Percentiles rank a stretch among this genome's conserved stretches.
phyloP scores from a whole-genome alignment of 2,113 vertebrate genomes.

The Cyanoderma ruficeps region DNA sequence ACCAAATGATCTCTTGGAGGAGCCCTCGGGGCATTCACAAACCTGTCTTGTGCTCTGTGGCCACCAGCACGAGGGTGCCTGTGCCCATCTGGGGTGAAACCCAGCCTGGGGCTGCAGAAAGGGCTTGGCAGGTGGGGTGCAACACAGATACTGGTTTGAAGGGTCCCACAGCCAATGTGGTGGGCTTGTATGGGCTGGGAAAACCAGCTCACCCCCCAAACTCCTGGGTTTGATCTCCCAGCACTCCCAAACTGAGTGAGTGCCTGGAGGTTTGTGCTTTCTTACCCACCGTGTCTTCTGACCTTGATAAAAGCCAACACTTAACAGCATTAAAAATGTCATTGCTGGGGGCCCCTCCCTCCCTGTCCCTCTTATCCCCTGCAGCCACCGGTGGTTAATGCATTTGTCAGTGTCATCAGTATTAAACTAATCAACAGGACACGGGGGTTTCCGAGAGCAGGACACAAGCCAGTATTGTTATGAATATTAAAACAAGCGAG shows the following conservation, averaged over 20 bases:
- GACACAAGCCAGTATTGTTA: constrained; percentile 61
- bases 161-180: fast-evolving
- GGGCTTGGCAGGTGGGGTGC: fast-evolving
- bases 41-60: background rate
- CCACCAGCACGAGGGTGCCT: background rate
- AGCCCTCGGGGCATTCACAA: background rate
- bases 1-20: constrained; percentile 33
- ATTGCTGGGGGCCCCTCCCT: background rate
- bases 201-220: background rate
- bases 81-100: fast-evolving
- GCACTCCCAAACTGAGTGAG: background rate
- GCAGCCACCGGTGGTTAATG: background rate
- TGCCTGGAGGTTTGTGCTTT: background rate
- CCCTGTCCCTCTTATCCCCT: background rate
- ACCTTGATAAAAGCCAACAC: constrained; percentile 62
- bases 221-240: background rate
- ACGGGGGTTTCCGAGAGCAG: constrained; percentile 41
- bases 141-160: fast-evolving
- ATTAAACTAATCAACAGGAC: constrained; percentile 68
- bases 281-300: background rate
- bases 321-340: constrained; percentile 65
- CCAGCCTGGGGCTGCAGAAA: background rate
- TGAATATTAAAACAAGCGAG: constrained; percentile 67
- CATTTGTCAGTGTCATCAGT: constrained; percentile 44
- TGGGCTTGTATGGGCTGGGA: background rate